Base-by-base conservation (phyloP, 2,797 vertebrate species). In the Syngnathus acus region DNA sequence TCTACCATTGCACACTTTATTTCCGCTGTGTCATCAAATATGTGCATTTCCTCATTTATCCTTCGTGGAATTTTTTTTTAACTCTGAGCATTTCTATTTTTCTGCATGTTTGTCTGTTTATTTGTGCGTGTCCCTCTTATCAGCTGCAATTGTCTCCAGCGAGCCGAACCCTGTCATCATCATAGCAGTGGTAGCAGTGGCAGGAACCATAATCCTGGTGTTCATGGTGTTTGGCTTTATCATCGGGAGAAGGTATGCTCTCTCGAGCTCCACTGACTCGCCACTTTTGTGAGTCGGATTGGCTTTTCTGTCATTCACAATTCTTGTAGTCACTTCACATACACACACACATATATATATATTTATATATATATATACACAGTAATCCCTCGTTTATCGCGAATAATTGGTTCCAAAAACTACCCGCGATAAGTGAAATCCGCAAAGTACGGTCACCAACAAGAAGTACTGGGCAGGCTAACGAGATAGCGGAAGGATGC, bases 171-270 rank as follows among this genome's bases (percentile, higher is more conserved):
- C 97, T 48, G 97, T 98, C 75, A 99, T 99, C 88, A 98, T 99
- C 82, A 99, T 99, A 64, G 97, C 97, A 13, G 96, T 99, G 84
- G 97, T 99, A 74, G 97, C 97, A 13, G 97, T 99, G 73, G 96
- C 96, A 65, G 95, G 97, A 81, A 99, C 97, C 85, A 98, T 99
- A 87, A 98, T 98, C 88, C 89, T 99, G 87, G 95, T 98, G 68
- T 99, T 99, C 90, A 99, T 99, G 96, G 96, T 99, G 77, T 98
- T 99, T 73, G 97, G 97, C 86, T 99, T 99, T 92, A 99, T 99
- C 92, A 98, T 99, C 5, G 97, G 97, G 89, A 93, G 97, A 94
- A 98, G 97, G 97, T 98, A 97, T 76, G 70, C 87, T 89, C 82
- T 81, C 77, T 88, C 89, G 87, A 90, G 89, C 89, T 89, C 90